Base-by-base conservation (phyloP, 2,888 invertebrate species). In the Eristalinus aeneus region DNA sequence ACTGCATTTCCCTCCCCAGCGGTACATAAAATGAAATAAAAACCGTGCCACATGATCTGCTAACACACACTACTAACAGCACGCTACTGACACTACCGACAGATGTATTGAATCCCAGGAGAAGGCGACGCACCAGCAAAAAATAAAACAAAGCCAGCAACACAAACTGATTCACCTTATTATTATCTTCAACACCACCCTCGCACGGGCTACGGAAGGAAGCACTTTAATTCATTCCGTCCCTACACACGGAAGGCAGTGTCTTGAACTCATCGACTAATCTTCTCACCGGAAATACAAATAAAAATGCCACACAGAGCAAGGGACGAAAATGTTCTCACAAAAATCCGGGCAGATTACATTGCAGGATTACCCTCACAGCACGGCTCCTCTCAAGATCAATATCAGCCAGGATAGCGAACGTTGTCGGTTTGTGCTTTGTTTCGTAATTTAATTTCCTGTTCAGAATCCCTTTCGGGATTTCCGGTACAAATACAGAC, bases 361-460 rank as follows among this genome's bases (percentile, higher is more conserved):
- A 46, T 46, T 16, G 46, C 0, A 8, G 46, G 46, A 6, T 46
- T 46, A n/a, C 16, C 5, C 6, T n/a, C 5, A 0, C 16, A 16
- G 46, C 46, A 16, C 1, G 9, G 46, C 16, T 46, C 16, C 6
- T 0, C 16, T 46, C 16, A 16, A 16, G 16, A 46, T 46, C 46
- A 46, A 16, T 16, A 46, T 16, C 2, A 46, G 16, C 46, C 16
- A n/a, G 46, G 46, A n/a, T 46, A 46, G 12, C 39, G 12, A 46
- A 39, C 39, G 12, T 11, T 11, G 39, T 4, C 16, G n/a, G 1
- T 3, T n/a, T 22, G 31, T 65, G 56, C 27, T 20, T 32, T 80
- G 16, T 69, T 72, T 68, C 77, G 63, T 82, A 82, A 82, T 82
- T 77, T 82, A 78, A 78, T 78, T 78, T 78, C 69, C 78, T 63